A percentile compares a stretch with the other conserved stretches of the same genome.
These are phyloP conservation scores for Henicopernis longicauda DNA, from an alignment of 2,113 vertebrate genomes.

Conservation along the genomic window DNA sequence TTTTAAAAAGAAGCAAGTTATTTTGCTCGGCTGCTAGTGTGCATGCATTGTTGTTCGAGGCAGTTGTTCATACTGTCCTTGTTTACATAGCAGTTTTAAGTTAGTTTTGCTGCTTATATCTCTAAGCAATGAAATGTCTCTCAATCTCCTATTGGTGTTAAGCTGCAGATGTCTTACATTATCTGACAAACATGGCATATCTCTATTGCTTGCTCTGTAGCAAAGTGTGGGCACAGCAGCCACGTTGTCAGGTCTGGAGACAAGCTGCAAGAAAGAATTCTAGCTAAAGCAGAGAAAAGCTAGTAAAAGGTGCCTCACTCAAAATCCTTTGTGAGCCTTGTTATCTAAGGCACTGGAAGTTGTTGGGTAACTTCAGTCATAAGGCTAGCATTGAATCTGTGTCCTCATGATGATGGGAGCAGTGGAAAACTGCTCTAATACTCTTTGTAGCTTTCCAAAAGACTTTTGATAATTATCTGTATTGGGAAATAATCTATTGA, in stretches of 20 bases:
- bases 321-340: not conserved
- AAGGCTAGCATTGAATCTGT: not conserved
- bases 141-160: not conserved
- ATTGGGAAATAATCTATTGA: not conserved
- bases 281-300: not conserved
- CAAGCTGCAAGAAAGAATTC: not conserved
- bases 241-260: not conserved
- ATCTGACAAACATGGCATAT: not conserved
- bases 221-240: not conserved
- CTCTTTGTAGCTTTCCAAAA: not conserved
- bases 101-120: not conserved
- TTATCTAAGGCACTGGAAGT: not conserved
- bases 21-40: not conserved
- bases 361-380: not conserved
- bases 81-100: not conserved
- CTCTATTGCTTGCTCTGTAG: not conserved
- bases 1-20: not conserved
- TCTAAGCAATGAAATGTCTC: not conserved
- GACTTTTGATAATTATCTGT: not conserved
- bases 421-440: not conserved
- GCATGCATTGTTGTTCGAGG: not conserved
- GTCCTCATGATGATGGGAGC: not conserved
- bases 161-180: not conserved
- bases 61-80: not conserved
- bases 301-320: not conserved